phyloP scores from a whole-genome alignment of 1,140 invertebrate species.

The Mactra quadrangularis region DNA sequence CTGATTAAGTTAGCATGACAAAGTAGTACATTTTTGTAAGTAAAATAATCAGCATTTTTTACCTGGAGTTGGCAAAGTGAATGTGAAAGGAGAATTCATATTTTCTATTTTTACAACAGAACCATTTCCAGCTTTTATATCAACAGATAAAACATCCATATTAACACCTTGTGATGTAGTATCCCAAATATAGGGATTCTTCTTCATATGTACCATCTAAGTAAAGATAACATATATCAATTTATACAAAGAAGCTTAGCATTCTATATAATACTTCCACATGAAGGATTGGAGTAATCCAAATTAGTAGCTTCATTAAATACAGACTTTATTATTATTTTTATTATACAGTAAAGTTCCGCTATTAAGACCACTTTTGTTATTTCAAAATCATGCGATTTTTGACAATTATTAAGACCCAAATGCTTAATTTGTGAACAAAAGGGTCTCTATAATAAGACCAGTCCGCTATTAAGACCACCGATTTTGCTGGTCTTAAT shows the following conservation, averaged over 20 bases:
- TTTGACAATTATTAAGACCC: too few species aligned
- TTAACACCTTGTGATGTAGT: conserved; percentile 11
- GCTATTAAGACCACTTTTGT: too few species aligned
- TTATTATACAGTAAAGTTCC: too few species aligned
- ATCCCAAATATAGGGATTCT: conserved; percentile 53
- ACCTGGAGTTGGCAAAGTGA: conserved; percentile 10
- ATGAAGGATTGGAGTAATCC: not conserved
- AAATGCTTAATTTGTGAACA: too few species aligned
- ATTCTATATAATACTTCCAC: not conserved
- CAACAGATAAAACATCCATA: conserved; percentile 34
- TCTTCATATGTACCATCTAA: conserved; percentile 44
- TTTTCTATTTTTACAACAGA: not conserved
- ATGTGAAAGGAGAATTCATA: conserved; percentile 3
- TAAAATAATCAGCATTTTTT: too few species aligned
- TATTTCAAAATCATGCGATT: too few species aligned
- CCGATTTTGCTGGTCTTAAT: too few species aligned
- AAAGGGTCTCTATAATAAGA: too few species aligned
- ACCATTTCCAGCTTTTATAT: not conserved
- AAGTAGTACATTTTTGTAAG: too few species aligned
- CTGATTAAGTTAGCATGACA: too few species aligned
- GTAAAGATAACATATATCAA: not conserved
- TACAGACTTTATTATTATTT: too few species aligned
- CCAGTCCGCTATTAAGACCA: too few species aligned
- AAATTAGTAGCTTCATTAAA: not conserved
- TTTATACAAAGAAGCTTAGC: not conserved